These are phyloP conservation scores for Donacobius atricapilla DNA, from an alignment of 2,113 vertebrate species.

Conservation along the genomic window DNA sequence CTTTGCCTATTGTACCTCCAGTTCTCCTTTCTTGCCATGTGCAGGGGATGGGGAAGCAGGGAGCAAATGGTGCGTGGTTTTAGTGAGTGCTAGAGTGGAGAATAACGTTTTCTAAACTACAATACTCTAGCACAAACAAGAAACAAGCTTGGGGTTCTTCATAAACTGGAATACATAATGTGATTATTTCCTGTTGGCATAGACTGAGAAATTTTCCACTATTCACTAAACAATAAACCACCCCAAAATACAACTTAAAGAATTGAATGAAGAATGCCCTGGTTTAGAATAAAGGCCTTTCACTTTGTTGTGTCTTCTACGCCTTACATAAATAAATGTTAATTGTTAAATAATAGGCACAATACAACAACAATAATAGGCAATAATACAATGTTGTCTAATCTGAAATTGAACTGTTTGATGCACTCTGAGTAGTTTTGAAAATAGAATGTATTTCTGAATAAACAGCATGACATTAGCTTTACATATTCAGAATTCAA, in stretches of 20 bases:
- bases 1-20: background rate
- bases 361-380: background rate
- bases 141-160: background rate
- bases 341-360: background rate
- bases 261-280: background rate
- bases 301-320: background rate
- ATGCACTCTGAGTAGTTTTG: background rate
- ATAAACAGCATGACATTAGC: background rate
- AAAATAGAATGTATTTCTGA: background rate
- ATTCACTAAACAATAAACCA: background rate
- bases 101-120: background rate
- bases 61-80: fast-evolving
- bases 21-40: background rate
- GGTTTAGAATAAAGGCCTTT: background rate
- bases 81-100: background rate
- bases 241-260: background rate
- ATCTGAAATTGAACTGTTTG: background rate
- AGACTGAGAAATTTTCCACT: background rate
- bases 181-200: background rate
- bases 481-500: background rate
- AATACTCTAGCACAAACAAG: background rate
- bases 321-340: background rate
- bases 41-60: background rate
- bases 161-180: background rate
- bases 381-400: background rate